phyloP scores from a whole-genome alignment of 2,888 invertebrate species.

The Pyrrhia umbra region DNA sequence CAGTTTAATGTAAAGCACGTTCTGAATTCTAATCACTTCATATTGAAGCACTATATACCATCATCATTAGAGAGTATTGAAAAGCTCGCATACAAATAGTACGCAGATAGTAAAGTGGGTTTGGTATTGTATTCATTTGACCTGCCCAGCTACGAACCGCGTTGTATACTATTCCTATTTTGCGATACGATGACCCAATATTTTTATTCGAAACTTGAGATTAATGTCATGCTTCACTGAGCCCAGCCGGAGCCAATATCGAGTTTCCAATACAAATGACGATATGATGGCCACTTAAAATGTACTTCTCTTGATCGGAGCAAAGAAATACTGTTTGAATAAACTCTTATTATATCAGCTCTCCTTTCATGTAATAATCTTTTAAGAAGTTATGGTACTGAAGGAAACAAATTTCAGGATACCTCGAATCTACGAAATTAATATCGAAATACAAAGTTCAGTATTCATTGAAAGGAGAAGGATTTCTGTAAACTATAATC shows the following conservation, averaged over 20 bases:
- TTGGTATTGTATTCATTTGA: conserved; percentile 39
- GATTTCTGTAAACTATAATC: too few relatives aligned
- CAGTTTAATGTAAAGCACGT: background rate
- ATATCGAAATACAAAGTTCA: too few relatives aligned
- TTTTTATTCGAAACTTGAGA: conserved; percentile 65
- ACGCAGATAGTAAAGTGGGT: conserved; percentile 29
- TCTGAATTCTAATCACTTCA: background rate
- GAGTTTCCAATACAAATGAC: conserved; percentile 63
- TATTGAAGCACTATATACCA: background rate
- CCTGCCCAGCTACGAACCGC: conserved; percentile 33
- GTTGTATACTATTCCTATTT: conserved; percentile 52
- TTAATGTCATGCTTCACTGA: conserved; percentile 68
- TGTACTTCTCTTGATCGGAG: conserved; percentile 50
- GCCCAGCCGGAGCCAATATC: conserved; percentile 61
- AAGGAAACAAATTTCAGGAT: conserved; percentile 1
- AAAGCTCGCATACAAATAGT: conserved; percentile 40
- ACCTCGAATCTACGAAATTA: background rate
- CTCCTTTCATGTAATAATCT: conserved; percentile 17
- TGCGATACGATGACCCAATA: conserved; percentile 55
- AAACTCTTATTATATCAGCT: conserved; percentile 19
- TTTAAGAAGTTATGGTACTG: conserved; percentile 2
- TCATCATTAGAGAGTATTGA: conserved; percentile 31
- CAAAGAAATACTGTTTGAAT: conserved; percentile 39
- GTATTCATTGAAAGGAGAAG: too few relatives aligned
- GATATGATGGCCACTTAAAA: conserved; percentile 66